A percentile compares a stretch with the other conserved stretches of the same genome.
Conservation (phyloP, 2,797 vertebrate species). For the Sebastes melanostomus region DNA sequence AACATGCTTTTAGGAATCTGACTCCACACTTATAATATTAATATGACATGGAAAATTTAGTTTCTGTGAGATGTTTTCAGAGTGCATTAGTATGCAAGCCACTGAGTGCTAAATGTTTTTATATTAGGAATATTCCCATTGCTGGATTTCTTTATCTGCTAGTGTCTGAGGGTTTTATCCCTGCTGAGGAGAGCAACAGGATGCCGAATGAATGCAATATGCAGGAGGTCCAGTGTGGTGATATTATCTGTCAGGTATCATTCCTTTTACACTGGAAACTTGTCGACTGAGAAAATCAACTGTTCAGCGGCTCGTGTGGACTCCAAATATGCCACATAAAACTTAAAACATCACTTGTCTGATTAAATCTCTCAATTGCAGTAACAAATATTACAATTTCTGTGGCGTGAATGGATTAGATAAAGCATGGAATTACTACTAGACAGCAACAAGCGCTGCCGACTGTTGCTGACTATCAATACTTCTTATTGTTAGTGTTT, state of each 20-base stretch:
- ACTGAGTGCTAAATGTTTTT: slow-evolving; percentile 2
- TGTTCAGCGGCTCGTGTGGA: not conserved
- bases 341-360: not conserved
- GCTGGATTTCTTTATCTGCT: slow-evolving; percentile 27
- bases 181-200: slow-evolving; percentile 22
- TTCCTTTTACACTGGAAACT: slow-evolving; percentile 25
- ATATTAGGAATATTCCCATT: slow-evolving; percentile 21
- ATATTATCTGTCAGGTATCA: slow-evolving; percentile 52
- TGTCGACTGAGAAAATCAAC: slow-evolving; percentile 2
- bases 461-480: not conserved
- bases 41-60: not conserved
- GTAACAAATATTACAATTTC: not conserved
- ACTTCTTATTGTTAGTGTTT: not conserved
- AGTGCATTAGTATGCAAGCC: slow-evolving; percentile 14
- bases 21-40: not conserved
- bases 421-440: not conserved
- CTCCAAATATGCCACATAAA: not conserved
- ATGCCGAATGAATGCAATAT: slow-evolving; percentile 35
- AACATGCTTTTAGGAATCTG: not conserved
- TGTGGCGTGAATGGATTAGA: slow-evolving; percentile 1
- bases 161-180: slow-evolving; percentile 16
- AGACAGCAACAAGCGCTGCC: not conserved
- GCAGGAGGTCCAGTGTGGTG: slow-evolving; percentile 26
- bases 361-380: slow-evolving; percentile 4
- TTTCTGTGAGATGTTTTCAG: not conserved